Evolutionary conservation across 1,140 invertebrate genomes (phyloP), one percentile per base, ranked within the genome.

Genomic region (Copidosoma floridanum): DNA sequence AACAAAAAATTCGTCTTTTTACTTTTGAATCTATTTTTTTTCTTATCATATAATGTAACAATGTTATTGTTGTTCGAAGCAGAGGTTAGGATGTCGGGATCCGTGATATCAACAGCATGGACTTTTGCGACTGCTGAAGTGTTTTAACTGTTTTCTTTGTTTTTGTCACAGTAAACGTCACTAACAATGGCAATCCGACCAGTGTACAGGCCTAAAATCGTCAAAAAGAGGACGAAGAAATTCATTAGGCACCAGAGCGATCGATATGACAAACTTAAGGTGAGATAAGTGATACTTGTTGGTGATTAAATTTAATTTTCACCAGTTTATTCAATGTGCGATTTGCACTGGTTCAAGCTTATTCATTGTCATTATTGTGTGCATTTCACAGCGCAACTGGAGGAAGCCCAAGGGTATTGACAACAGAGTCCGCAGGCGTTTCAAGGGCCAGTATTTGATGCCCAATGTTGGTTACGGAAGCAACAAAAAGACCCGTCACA

Each of bases 381-480:
- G 14, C n/a, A n/a, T 74, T 70, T 71, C 83, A 40, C 70, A 90
- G 88, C 80, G 85, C 61, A 93, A 89, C 83, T 96, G 93, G 94
- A 85, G 94, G 68, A 95, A 94, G 82, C 94, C 94, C 0, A 94
- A 94, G 78, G 94, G 98, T 97, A 99, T 99, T 85, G 98, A 99
- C 82, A 99, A 99, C 88, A 89, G 97, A 84, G 97, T 99, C 10
- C 88, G 98, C 67, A 90, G 97, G 74, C 86, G 95, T 66, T 99
- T 99, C 84, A 99, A 99, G 89, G 98, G 98, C 23, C 95, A 98
- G 77, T 96, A 92, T 75, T 83, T 94, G 81, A 99, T 99, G 97
- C 98, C 98, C 41, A 97, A 91, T 74, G 98, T 99, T 83, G 98
- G 97, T 89, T 99, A 98, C 81, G 97, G 98, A 72, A 94, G 94